A percentile compares a stretch with the other conserved stretches of the same genome.
Evolutionary conservation across 2,113 vertebrate species (phyloP).

Genomic region (Falco punctatus): DNA sequence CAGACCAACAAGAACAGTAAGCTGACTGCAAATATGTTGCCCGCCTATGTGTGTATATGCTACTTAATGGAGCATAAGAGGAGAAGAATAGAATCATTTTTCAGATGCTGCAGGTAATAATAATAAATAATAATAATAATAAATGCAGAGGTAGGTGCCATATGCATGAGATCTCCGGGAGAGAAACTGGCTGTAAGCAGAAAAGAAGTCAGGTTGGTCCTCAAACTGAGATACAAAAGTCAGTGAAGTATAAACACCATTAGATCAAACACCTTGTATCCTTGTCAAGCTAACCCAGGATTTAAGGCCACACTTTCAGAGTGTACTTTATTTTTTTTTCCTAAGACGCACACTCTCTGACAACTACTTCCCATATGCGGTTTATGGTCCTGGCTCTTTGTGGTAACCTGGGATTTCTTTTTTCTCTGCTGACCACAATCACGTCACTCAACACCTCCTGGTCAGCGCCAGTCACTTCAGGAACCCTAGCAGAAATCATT

Average conservation of each 20-base stretch:
- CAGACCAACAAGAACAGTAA: not conserved
- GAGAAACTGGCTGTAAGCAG: not conserved
- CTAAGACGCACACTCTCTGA: not conserved
- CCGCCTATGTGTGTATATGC: not conserved
- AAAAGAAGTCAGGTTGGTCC: not conserved
- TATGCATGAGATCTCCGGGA: not conserved
- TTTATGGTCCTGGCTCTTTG: not conserved
- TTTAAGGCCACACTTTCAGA: not conserved
- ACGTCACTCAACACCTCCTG: not conserved
- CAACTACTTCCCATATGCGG: not conserved
- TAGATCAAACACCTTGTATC: constrained; percentile 17
- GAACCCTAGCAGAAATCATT: not conserved
- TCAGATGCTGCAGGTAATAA: constrained; percentile 5
- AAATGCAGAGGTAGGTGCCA: constrained; percentile 1
- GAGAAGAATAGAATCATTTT: constrained; percentile 34
- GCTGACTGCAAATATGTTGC: constrained; percentile 11
- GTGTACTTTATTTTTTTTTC: not conserved
- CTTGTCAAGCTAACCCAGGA: not conserved
- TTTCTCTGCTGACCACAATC: not conserved
- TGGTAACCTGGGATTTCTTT: not conserved
- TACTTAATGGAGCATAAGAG: constrained; percentile 43
- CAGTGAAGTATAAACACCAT: not conserved
- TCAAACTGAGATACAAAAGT: constrained; percentile 27
- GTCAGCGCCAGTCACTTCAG: not conserved
- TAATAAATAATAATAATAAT: constrained; percentile 37